These are phyloP conservation scores for Synchiropus splendidus DNA, from an alignment of 2,113 vertebrate species.

Conservation along the genomic window DNA sequence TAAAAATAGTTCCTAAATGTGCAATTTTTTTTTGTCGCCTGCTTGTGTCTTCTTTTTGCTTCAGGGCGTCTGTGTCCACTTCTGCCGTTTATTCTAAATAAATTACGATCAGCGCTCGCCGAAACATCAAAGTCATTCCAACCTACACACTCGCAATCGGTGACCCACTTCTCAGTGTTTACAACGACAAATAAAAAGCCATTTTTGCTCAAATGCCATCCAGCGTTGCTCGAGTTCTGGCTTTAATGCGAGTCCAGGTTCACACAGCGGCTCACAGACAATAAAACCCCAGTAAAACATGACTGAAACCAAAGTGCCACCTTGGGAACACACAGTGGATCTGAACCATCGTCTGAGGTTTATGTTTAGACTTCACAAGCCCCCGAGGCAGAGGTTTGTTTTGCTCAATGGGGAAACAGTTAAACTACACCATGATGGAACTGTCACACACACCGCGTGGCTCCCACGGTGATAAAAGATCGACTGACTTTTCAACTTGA, in stretches of 20 bases:
- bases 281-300: slow-evolving; percentile 7
- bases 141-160: slow-evolving; percentile 14
- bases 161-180: slow-evolving; percentile 27
- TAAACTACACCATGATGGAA: slow-evolving; percentile 45
- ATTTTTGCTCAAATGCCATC: slow-evolving; percentile 9
- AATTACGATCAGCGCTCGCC: slow-evolving; percentile 5
- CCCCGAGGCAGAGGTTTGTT: slow-evolving; percentile 43
- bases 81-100: slow-evolving; percentile 18
- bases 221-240: neutral
- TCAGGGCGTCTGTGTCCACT: slow-evolving; percentile 2
- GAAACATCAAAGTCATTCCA: slow-evolving; percentile 19
- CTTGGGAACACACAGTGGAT: slow-evolving; percentile 31
- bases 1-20: neutral
- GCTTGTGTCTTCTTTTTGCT: slow-evolving; percentile 4
- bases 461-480: slow-evolving; percentile 45
- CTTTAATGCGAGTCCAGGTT: slow-evolving; percentile 3
- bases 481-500: slow-evolving; percentile 30
- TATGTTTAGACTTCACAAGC: slow-evolving; percentile 41
- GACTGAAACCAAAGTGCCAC: slow-evolving; percentile 16
- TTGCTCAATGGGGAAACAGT: slow-evolving; percentile 39
- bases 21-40: neutral
- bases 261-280: neutral
- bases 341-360: slow-evolving; percentile 32
- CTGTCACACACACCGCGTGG: slow-evolving; percentile 39
- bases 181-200: slow-evolving; percentile 12